These are phyloP conservation scores for Caenorhabditis elegans DNA, from an alignment of 1,140 invertebrate species.

Conservation along the genomic window WBcel235 BX284603.4:7084501-7085000, in stretches of 20 bases:
- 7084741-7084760: background rate
- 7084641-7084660: background rate
- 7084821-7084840: background rate
- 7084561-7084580: background rate
- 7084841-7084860: background rate
- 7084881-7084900: background rate
- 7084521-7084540: background rate
- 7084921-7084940: conserved; percentile 7
- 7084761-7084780: too few relatives aligned
- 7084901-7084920: background rate
- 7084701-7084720: conserved; percentile 1
- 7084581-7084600: background rate
- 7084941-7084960: background rate
- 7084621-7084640: background rate
- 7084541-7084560: background rate
- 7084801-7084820: background rate
- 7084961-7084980: background rate
- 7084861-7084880: background rate
- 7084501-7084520: too few relatives aligned
- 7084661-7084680: background rate
- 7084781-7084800: too few relatives aligned
- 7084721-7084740: background rate
- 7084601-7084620: background rate
- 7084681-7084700: background rate
- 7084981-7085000: background rate